These are phyloP conservation scores for Hyles vespertilio DNA, from an alignment of 1,140 invertebrate species.

Conservation along the genomic window DNA sequence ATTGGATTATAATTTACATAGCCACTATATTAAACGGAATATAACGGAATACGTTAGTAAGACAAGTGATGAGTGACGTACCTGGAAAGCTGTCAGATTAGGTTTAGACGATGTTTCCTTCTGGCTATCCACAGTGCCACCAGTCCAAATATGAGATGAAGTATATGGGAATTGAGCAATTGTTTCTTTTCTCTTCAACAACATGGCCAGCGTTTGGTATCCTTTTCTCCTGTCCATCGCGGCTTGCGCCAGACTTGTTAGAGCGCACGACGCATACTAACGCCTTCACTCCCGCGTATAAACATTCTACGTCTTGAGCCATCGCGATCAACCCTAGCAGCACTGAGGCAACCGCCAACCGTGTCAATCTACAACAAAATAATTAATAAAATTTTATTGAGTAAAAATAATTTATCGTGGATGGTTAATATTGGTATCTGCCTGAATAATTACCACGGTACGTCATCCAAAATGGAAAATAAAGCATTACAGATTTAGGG, in stretches of 20 bases:
- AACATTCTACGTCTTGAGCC: constrained; percentile 97
- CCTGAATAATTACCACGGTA: too few species aligned
- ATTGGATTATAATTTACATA: not conserved
- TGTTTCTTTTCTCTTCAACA: constrained; percentile 94
- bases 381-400: too few species aligned
- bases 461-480: too few species aligned
- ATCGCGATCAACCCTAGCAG: constrained; percentile 96
- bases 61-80: constrained; percentile 26
- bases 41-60: too few species aligned
- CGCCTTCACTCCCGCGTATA: constrained; percentile 98
- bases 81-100: constrained; percentile 92
- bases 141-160: constrained; percentile 96
- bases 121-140: constrained; percentile 93
- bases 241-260: constrained; percentile 90
- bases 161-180: constrained; percentile 95
- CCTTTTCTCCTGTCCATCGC: constrained; percentile 91
- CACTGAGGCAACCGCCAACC: constrained; percentile 95
- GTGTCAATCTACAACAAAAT: constrained; percentile 84
- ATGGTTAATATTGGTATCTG: too few species aligned
- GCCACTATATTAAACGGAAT: not conserved
- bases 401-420: too few species aligned
- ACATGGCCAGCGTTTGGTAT: constrained; percentile 95
- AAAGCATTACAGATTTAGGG: too few species aligned
- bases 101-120: constrained; percentile 93
- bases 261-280: constrained; percentile 96